Base-by-base conservation (phyloP, 2,797 vertebrate genomes). In the Dipus sagitta region DNA sequence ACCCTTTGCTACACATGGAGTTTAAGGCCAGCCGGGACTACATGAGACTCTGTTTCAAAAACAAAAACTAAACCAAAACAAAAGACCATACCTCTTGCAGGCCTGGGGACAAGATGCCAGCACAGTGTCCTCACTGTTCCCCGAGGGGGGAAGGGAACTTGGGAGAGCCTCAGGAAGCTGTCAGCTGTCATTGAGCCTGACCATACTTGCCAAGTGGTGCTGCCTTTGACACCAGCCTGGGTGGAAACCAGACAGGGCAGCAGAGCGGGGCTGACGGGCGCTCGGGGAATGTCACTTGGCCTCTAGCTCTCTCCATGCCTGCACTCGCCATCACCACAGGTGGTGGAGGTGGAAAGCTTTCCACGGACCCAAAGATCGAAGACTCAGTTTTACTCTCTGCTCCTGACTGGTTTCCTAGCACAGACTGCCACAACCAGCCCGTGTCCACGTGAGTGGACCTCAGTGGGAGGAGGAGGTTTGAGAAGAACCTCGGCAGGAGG, bases 141-240 rank as follows among this genome's bases (percentile, higher is more conserved):
- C 13, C 2, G 0, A 4, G 14, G 4, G 3, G 3, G 26, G 58
- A 21, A 28, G 1, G 2, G 6, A 6, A 24, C 65, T 70, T 0
- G 0, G 4, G 9, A 82, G 52, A 75, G 23, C 9, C 0, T 0
- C 21, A 1, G n/a, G 8, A 60, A 47, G 18, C 8, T 30, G 11
- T 6, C 9, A 32, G 26, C 4, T 74, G 34, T 32, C 60, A 67
- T 21, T 58, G 17, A 86, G 70, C 30, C 68, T 26, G 23, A 85
- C 70, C 54, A 13, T 38, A 65, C 88, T 60, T 17, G 30, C 18
- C 15, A 42, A 17, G 24, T 58, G 38, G 23, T n/a, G 70, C 30
- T 0, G 14, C 54, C 14, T 26, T 4, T 10, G 60, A 62, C 6
- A 14, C 0, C 30, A 23, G 52, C 13, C 3, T 38, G 32, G 78